Evolutionary conservation across 2,113 vertebrate genomes (phyloP), one percentile per base, ranked within the genome.

Genomic region (Periophthalmus modestus): DNA sequence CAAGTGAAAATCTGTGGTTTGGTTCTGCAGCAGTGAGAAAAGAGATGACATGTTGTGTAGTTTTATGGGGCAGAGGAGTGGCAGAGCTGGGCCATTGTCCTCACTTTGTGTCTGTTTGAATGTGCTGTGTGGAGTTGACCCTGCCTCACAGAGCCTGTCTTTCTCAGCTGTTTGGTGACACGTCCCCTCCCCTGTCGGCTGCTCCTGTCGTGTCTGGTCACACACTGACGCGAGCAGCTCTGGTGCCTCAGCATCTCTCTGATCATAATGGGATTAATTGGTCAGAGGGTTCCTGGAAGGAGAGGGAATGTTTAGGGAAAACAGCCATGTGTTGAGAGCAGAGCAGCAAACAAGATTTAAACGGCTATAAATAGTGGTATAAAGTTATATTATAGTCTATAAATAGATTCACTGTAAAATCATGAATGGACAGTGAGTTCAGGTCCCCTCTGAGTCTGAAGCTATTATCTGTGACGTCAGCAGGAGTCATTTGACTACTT

Each of bases 211-310:
- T 54, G 28, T 70, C 48, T 54, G 7, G 50, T 74, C 10, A 66
- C 57, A 33, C 63, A 50, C n/a, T 48, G 21, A 13, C 57, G 47
- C 46, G 50, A 14, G 39, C 39, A 6, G 16, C 63, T 74, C 74
- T 48, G 72, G 5, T 63, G 15, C 67, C 75, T 80, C 72, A 76
- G 10, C 77, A 78, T 85, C 73, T 77, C 71, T 66, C 74, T 82
- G 80, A 79, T 54, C 55, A n/a, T 86, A 88, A 87, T 87, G 75
- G 71, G 84, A 85, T 85, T 84, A 80, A 85, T 80, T 83, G 71
- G 72, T 79, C 72, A 71, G 43, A 24, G 52, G 34, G 68, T 74
- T n/a, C 39, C 74, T 57, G 75, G 46, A 52, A 72, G 62, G 28
- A 67, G 58, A 80, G 76, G 43, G 66, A 33, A 24, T 50, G 70